These are phyloP conservation scores for Pyxicephalus adspersus DNA, from an alignment of 2,113 vertebrate genomes.

Conservation along the genomic window DNA sequence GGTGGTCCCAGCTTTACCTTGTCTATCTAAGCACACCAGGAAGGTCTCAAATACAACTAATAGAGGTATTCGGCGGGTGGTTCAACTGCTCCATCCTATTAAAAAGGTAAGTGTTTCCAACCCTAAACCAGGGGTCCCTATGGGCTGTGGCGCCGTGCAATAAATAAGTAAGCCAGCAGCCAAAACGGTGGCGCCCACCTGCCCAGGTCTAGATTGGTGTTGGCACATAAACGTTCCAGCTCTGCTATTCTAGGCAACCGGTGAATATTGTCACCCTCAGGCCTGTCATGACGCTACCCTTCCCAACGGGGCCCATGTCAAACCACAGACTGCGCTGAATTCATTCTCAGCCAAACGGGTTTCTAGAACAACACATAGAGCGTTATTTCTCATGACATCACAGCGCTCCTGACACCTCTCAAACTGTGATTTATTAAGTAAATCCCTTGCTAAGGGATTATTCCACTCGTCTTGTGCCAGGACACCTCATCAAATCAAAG, in stretches of 20 bases:
- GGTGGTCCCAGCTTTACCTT: no score
- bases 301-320: neutral
- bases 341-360: neutral
- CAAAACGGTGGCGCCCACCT: constrained; percentile 34
- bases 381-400: constrained; percentile 19
- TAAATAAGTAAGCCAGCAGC: neutral
- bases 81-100: no score
- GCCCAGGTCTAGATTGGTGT: neutral
- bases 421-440: constrained; percentile 16
- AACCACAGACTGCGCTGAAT: constrained; percentile 13
- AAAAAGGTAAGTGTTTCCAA: no score
- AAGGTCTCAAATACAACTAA: no score
- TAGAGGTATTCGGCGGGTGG: no score
- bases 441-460: constrained; percentile 30
- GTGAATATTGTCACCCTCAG: constrained; percentile 1
- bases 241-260: neutral
- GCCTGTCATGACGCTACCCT: constrained; percentile 6
- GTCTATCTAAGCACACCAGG: no score
- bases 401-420: constrained; percentile 10
- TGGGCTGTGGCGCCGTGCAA: neutral
- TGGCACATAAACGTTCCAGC: neutral
- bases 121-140: no score
- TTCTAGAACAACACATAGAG: neutral
- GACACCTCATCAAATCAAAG: constrained; percentile 38
- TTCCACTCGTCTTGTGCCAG: constrained; percentile 25